Conservation (phyloP, 2,113 vertebrate species). For the Ailurus styani region DNA sequence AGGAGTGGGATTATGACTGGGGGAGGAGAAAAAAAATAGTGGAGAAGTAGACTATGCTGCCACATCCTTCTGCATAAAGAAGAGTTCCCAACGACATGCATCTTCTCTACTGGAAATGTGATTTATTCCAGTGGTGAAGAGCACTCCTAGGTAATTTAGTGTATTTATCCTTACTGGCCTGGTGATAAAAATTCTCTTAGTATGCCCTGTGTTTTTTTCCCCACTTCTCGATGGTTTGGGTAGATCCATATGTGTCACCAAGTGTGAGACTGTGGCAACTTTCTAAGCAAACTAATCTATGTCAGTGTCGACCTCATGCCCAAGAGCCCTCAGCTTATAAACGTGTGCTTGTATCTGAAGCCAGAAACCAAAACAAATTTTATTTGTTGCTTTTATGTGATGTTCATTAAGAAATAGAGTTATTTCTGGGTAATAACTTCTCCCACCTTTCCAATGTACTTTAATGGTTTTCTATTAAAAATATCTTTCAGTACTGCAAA, state of each 20-base stretch:
- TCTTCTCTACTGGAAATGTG: neutral
- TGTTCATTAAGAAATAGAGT: neutral
- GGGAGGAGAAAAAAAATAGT: neutral
- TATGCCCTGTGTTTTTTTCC: neutral
- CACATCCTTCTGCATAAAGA: neutral
- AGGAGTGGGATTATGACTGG: neutral
- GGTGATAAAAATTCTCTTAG: neutral
- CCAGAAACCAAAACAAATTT: neutral
- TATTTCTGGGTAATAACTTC: neutral
- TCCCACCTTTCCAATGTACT: neutral
- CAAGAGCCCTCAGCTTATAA: neutral
- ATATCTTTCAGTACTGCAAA: neutral
- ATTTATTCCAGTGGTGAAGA: neutral
- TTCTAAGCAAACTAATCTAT: neutral
- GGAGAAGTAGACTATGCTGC: neutral
- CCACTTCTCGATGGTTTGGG: neutral
- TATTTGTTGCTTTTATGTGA: neutral
- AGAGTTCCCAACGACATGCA: neutral
- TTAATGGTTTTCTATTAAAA: neutral
- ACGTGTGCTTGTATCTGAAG: neutral
- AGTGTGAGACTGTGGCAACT: neutral
- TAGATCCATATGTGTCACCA: neutral
- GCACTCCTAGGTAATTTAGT: neutral
- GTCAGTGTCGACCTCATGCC: too few relatives aligned
- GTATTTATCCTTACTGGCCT: neutral